Conservation (phyloP, 2,888 invertebrate species). For the Netelia fuscicornis region DNA sequence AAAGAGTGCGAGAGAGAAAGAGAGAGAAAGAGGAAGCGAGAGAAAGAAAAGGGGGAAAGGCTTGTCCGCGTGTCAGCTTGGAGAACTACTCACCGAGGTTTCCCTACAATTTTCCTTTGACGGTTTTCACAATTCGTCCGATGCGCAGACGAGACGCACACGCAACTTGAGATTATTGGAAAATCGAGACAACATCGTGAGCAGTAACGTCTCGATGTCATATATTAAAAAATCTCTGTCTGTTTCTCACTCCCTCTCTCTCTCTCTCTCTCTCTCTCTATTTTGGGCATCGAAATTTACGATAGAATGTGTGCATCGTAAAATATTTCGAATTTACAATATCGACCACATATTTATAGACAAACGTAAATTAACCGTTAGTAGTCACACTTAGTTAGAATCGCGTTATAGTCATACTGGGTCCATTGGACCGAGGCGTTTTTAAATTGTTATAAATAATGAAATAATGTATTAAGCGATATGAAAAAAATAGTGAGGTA, state of each 20-base stretch:
- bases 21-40: conserved; percentile 54
- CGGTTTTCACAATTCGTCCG: conserved; percentile 53
- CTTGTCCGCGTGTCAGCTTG: conserved; percentile 73
- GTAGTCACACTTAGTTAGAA: too few relatives aligned
- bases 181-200: conserved; percentile 44
- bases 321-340: neutral
- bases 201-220: conserved; percentile 32
- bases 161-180: conserved; percentile 54
- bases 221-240: conserved; percentile 51
- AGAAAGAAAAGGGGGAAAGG: conserved; percentile 52
- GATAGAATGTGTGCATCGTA: neutral
- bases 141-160: conserved; percentile 9
- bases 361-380: too few relatives aligned
- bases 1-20: neutral
- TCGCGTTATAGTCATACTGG: too few relatives aligned
- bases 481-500: too few relatives aligned
- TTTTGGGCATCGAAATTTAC: conserved; percentile 9
- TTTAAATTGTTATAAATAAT: too few relatives aligned
- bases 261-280: conserved; percentile 25
- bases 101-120: conserved; percentile 66
- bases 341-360: too few relatives aligned
- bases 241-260: conserved; percentile 14
- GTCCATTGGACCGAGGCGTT: too few relatives aligned
- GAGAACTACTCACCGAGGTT: conserved; percentile 61
- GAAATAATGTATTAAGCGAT: too few relatives aligned